Evolutionary conservation across 1,140 invertebrate genomes (phyloP).

Genomic region (Bombus confusus): DNA sequence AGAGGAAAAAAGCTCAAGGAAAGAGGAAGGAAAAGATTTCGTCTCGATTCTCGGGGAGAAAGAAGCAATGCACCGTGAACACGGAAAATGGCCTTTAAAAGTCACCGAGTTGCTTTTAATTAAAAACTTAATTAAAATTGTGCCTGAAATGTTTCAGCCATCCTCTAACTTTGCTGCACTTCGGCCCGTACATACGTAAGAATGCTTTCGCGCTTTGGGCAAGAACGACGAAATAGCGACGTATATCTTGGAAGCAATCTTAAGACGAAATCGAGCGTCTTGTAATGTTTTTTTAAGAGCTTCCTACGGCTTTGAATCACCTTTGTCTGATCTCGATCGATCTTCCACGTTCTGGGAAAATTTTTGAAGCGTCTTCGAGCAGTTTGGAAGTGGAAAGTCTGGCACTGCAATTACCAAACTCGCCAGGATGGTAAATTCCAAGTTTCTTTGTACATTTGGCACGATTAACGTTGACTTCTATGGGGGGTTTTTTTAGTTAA

Average conservation of each 20-base stretch:
- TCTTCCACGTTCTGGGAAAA: not conserved
- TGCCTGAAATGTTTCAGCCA: not conserved
- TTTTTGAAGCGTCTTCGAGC: not conserved
- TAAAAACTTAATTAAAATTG: constrained; percentile 33
- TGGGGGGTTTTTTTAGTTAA: accelerated
- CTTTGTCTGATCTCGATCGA: not conserved
- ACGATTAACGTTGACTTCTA: too few relatives aligned
- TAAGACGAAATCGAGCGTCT: too few relatives aligned
- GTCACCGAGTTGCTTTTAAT: not conserved
- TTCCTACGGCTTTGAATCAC: not conserved
- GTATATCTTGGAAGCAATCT: not conserved
- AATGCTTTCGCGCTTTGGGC: too few relatives aligned
- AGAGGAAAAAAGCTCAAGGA: not conserved
- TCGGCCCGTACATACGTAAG: not conserved
- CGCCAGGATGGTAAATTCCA: not conserved
- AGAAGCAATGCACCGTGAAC: not conserved
- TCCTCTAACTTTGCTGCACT: not conserved
- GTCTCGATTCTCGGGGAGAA: constrained; percentile 26
- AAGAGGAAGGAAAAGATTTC: constrained; percentile 28
- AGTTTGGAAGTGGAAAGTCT: not conserved
- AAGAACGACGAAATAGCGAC: not conserved
- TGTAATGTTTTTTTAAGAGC: not conserved
- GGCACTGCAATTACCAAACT: not conserved
- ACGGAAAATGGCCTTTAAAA: not conserved
- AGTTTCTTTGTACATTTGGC: too few relatives aligned